A percentile compares a stretch with the other conserved stretches of the same genome.
Conservation (phyloP, 2,797 vertebrate genomes). For the Spea hammondii region DNA sequence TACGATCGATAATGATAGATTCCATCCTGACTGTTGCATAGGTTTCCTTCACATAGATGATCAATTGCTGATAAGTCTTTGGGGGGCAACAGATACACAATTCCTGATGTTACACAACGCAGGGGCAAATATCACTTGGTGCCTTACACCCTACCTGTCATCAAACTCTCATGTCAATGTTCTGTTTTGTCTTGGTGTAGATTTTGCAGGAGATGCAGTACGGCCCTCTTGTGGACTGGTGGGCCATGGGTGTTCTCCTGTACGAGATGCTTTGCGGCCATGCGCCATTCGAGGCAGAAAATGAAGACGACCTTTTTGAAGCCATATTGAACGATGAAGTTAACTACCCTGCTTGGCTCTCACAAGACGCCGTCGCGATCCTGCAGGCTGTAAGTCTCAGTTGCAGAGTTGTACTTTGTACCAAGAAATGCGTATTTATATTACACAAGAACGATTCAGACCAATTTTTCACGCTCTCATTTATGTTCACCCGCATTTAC, state of each 20-base stretch:
- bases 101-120: too few species aligned
- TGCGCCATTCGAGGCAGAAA: constrained; percentile 93
- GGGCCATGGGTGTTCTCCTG: constrained; percentile 93
- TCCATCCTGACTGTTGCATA: too few species aligned
- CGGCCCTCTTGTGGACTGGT: constrained; percentile 94
- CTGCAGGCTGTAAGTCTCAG: constrained; percentile 86
- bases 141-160: not conserved
- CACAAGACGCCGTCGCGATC: constrained; percentile 81
- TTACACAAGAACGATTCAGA: too few species aligned
- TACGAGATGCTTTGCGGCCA: constrained; percentile 97
- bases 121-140: not conserved
- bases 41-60: too few species aligned
- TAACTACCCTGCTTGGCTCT: constrained; percentile 88
- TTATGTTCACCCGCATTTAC: constrained; percentile 11
- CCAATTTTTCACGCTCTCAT: not conserved
- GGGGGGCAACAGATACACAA: too few species aligned
- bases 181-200: constrained; percentile 60
- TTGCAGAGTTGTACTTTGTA: not conserved
- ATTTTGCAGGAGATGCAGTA: constrained; percentile 96
- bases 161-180: not conserved
- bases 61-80: too few species aligned
- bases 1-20: too few species aligned
- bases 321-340: constrained; percentile 93
- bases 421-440: not conserved
- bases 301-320: constrained; percentile 95